Evolutionary conservation across 2,113 vertebrate genomes (phyloP), one percentile per base, ranked within the genome.

Genomic region (Gnathonemus longibarbis): DNA sequence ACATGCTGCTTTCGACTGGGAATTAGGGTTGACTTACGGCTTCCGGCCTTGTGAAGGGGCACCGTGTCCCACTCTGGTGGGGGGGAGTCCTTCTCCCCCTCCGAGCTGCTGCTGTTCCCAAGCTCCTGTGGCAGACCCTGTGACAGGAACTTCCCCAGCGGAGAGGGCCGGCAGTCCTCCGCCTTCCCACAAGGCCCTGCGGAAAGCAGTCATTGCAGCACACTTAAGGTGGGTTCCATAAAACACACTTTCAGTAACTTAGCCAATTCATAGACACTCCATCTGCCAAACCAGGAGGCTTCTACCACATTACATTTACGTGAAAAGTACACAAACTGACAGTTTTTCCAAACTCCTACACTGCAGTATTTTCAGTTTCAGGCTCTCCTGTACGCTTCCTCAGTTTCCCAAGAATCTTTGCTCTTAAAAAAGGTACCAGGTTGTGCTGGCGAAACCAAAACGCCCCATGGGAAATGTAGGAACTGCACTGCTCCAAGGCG

Each of bases 61-160:
- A 98, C 94, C 0, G 95, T 95, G 27, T 99, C 98, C 98, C 98
- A 99, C 93, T 99, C 98, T 0, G 98, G 98, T 1, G 97, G 94
- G 0, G 97, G 96, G 50, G 96, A 98, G 87, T 99, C 98, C 92
- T 99, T 99, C 94, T 99, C 98, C 17, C 98, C 98, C 92, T 99
- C 98, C 35, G 98, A 99, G 93, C 98, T 98, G 94, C 98, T 99
- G 94, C 97, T 99, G 93, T 97, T 98, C 89, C 97, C 96, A 19
- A 96, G 94, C 92, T 99, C 98, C 39, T 97, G 96, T 48, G 94
- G 94, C 11, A 95, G 96, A 92, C 95, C 91, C 90, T 93, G 93
- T 50, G 97, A 97, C 83, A 97, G 94, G 92, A 97, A 94, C 93
- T 98, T 99, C 89, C 93, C 94, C 89, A 97, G 93, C 58, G 96